Evolutionary conservation across 2,888 invertebrate genomes (phyloP).

Genomic region (Mayetiola destructor): DNA sequence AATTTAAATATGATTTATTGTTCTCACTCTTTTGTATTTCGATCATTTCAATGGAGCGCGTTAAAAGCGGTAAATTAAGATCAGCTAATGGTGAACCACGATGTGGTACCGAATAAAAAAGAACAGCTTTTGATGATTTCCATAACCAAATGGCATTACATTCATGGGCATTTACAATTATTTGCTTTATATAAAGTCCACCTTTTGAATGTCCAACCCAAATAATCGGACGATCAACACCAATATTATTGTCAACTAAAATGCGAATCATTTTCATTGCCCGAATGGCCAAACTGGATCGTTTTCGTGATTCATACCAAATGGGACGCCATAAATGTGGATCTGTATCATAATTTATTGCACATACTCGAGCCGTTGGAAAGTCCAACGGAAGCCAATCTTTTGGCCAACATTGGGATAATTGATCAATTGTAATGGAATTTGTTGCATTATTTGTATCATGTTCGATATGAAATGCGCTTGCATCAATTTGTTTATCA

Average conservation of each 20-base stretch:
- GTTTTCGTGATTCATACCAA: slow-evolving; percentile 52
- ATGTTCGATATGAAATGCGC: slow-evolving; percentile 17
- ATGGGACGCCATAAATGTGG: slow-evolving; percentile 60
- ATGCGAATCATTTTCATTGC: slow-evolving; percentile 57
- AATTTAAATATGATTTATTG: background rate
- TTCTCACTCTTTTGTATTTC: slow-evolving; percentile 62
- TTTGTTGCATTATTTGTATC: background rate
- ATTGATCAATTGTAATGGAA: background rate
- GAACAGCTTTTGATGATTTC: slow-evolving; percentile 45
- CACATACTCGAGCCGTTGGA: slow-evolving; percentile 60
- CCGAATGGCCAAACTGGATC: slow-evolving; percentile 50
- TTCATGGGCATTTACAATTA: slow-evolving; percentile 50
- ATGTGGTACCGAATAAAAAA: slow-evolving; percentile 82
- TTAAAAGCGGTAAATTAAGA: slow-evolving; percentile 54
- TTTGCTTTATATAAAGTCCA: slow-evolving; percentile 72
- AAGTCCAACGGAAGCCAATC: slow-evolving; percentile 75
- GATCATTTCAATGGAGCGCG: slow-evolving; percentile 60
- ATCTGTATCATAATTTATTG: slow-evolving; percentile 69
- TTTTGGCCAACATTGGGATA: slow-evolving; percentile 62
- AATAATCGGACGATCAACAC: slow-evolving; percentile 60
- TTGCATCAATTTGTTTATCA: slow-evolving; percentile 22
- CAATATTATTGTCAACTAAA: slow-evolving; percentile 49
- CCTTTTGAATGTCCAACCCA: slow-evolving; percentile 70
- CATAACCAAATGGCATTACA: slow-evolving; percentile 40
- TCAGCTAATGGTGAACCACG: slow-evolving; percentile 65